Percentiles rank a stretch among this genome's conserved stretches.
phyloP scores from a whole-genome alignment of 2,888 invertebrate genomes.

The Mythimna albipuncta region DNA sequence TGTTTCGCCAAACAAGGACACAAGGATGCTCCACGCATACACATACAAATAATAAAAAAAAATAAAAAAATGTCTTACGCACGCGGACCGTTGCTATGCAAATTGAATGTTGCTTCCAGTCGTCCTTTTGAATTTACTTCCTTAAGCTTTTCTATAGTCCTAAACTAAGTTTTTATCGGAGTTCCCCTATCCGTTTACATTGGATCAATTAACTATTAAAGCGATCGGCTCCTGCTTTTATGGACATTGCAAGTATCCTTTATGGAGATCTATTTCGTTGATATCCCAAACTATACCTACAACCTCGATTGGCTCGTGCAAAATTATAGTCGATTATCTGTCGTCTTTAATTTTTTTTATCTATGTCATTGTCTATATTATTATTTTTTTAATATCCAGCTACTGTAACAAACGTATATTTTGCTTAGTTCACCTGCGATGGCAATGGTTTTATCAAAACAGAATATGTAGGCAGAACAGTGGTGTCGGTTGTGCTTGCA shows the following conservation, averaged over 20 bases:
- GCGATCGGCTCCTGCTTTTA: conserved; percentile 47
- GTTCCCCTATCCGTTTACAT: conserved; percentile 20
- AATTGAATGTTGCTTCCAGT: conserved; percentile 44
- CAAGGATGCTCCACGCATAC: conserved; percentile 71
- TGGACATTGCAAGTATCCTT: conserved; percentile 41
- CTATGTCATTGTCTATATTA: not conserved
- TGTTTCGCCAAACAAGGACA: conserved; percentile 82
- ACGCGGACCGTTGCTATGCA: conserved; percentile 53
- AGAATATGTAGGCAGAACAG: conserved; percentile 66
- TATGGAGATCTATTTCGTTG: conserved; percentile 44
- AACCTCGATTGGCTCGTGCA: conserved; percentile 13
- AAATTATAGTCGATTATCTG: not conserved
- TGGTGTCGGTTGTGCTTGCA: conserved; percentile 78
- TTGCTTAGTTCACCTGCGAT: conserved; percentile 45
- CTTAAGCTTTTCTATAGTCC: conserved; percentile 6
- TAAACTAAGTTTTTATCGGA: conserved; percentile 30
- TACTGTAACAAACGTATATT: conserved; percentile 19
- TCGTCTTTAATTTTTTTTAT: not conserved
- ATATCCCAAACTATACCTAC: conserved; percentile 29
- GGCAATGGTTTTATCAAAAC: conserved; percentile 60
- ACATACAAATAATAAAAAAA: conserved; percentile 60
- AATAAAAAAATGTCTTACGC: conserved; percentile 62
- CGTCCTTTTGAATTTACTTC: conserved; percentile 29
- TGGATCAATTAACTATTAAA: conserved; percentile 49
- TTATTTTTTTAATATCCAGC: conserved; percentile 10